Evolutionary conservation across 2,888 invertebrate species (phyloP).

Genomic region (Nymphalis c-album): DNA sequence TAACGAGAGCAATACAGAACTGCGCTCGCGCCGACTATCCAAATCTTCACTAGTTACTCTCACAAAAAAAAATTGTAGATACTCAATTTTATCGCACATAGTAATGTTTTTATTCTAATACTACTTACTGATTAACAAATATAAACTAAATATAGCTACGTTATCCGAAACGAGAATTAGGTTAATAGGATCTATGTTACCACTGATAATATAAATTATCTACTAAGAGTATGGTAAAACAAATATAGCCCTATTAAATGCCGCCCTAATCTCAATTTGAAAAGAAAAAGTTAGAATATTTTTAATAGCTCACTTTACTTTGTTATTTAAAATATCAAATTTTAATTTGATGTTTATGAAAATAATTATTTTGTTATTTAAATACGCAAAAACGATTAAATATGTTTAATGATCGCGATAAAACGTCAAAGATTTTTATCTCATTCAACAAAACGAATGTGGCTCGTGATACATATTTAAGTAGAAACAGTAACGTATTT

Average conservation of each 20-base stretch:
- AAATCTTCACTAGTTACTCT: conserved; percentile 15
- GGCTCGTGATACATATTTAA: background rate
- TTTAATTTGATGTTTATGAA: background rate
- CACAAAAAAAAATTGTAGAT: conserved; percentile 12
- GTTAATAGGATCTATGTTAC: conserved; percentile 36
- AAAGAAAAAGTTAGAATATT: conserved; percentile 26
- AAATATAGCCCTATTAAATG: conserved; percentile 29
- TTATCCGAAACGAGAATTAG: conserved; percentile 16
- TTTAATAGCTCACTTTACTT: too few species aligned
- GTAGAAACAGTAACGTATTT: background rate
- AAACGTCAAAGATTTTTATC: background rate
- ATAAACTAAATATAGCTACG: background rate
- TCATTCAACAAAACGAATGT: background rate
- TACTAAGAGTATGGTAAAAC: conserved; percentile 33
- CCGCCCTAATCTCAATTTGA: conserved; percentile 21
- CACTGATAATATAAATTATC: conserved; percentile 38
- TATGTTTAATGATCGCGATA: conserved; percentile 55
- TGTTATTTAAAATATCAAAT: too few species aligned
- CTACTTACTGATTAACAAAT: background rate
- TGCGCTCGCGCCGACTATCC: conserved; percentile 39
- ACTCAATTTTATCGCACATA: conserved; percentile 5
- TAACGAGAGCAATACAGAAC: conserved; percentile 47
- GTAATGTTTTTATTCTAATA: background rate
- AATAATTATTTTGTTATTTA: conserved; percentile 28
- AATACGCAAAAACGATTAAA: conserved; percentile 57